phyloP scores from a whole-genome alignment of 1,140 invertebrate genomes.

The Phymastichus coffea region DNA sequence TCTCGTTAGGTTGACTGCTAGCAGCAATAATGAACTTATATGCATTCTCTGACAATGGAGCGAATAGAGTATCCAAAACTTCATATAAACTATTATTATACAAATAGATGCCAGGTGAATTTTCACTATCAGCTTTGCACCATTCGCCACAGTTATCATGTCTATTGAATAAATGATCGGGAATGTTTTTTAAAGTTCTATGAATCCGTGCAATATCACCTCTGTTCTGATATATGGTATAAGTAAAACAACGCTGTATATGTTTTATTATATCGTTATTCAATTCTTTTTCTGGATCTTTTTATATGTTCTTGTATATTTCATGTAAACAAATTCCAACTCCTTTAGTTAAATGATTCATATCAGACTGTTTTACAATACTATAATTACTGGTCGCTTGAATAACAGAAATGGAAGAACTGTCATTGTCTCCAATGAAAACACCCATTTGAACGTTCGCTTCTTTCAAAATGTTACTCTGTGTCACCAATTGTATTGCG shows the following conservation, averaged over 20 bases:
- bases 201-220: slow-evolving; percentile 11
- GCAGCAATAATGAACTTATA: slow-evolving; percentile 22
- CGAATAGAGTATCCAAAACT: slow-evolving; percentile 20
- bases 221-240: slow-evolving; percentile 25
- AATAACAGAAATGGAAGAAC: slow-evolving; percentile 22
- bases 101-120: slow-evolving; percentile 10
- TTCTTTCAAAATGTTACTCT: slow-evolving; percentile 16
- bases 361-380: slow-evolving; percentile 27
- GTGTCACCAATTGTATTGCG: background rate
- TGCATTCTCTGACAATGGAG: slow-evolving; percentile 26
- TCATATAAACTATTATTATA: slow-evolving; percentile 12
- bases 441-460: slow-evolving; percentile 17
- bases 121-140: slow-evolving; percentile 24
- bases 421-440: slow-evolving; percentile 32
- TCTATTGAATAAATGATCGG: slow-evolving; percentile 21
- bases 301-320: slow-evolving; percentile 13
- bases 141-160: slow-evolving; percentile 28
- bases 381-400: slow-evolving; percentile 3
- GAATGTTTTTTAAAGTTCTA: slow-evolving; percentile 21
- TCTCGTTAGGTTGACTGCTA: slow-evolving; percentile 31
- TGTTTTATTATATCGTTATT: too few relatives aligned
- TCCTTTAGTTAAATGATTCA: slow-evolving; percentile 17
- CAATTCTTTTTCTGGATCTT: slow-evolving; percentile 11
- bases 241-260: slow-evolving; percentile 28
- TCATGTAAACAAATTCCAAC: slow-evolving; percentile 21